Percentiles rank a stretch among this genome's conserved stretches.
phyloP scores from a whole-genome alignment of 2,888 invertebrate genomes.

The Lottia scabra region DNA sequence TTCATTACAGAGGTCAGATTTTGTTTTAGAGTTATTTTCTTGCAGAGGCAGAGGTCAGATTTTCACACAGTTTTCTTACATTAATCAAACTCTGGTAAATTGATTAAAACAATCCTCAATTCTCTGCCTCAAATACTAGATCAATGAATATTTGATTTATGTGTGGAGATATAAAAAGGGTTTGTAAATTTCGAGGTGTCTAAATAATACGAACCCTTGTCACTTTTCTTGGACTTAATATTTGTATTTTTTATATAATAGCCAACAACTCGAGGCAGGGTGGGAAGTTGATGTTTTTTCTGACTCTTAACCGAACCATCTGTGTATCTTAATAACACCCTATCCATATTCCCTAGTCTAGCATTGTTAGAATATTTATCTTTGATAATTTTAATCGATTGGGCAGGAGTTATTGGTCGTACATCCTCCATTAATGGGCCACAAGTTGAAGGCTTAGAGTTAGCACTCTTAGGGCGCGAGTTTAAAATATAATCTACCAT shows the following conservation, averaged over 20 bases:
- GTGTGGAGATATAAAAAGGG: conserved; percentile 48
- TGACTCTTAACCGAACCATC: conserved; percentile 47
- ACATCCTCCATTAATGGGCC: conserved; percentile 32
- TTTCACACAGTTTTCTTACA: too few species aligned
- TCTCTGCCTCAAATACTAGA: too few species aligned
- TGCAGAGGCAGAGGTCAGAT: too few species aligned
- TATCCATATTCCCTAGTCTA: conserved; percentile 28
- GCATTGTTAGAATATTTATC: conserved; percentile 14
- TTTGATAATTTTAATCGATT: conserved; percentile 19
- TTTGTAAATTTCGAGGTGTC: conserved; percentile 48
- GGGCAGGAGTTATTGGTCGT: conserved; percentile 40
- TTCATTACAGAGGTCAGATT: too few species aligned
- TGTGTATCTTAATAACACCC: conserved; percentile 44
- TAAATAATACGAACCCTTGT: conserved; percentile 35
- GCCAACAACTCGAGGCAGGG: not conserved
- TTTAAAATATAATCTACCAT: conserved; percentile 25
- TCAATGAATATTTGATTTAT: conserved; percentile 10
- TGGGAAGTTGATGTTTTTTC: conserved; percentile 6
- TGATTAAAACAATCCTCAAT: too few species aligned
- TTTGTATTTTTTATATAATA: not conserved
- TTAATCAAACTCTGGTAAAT: too few species aligned
- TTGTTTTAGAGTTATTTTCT: too few species aligned
- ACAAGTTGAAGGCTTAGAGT: conserved; percentile 27
- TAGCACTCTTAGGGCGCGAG: conserved; percentile 7
- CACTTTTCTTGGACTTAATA: not conserved